Base-by-base conservation (phyloP, 2,888 invertebrate species). In the Sphaeridia pumilis region DNA sequence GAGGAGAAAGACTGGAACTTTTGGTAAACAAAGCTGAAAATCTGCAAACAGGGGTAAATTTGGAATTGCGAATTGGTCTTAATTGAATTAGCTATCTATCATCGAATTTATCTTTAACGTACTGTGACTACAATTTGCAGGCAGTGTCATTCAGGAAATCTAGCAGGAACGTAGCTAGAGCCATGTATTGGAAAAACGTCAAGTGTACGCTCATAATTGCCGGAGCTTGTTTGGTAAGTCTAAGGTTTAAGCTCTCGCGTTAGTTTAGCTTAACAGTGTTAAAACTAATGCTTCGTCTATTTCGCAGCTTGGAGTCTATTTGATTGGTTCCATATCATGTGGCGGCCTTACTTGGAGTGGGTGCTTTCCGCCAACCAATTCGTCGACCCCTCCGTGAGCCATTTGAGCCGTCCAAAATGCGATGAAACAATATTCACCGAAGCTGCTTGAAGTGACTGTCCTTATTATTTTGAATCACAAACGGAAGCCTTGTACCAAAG, bases 141-240 rank as follows among this genome's bases (percentile, higher is more conserved):
- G 87, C 92, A 2, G 82, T 90, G 12, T 78, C 86, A 57, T 93
- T 92, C 73, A 82, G 86, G 65, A 82, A 82, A 66, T 84, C 84
- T 3, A 88, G 92, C 62, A 78, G 89, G 67, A 87, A 84, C 59
- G 72, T 94, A 57, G 87, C 88, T 31, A 77, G 89, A 36, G 83
- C 87, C 17, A 77, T 93, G 72, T 93, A 88, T 72, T 92, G 90
- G 90, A 90, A 92, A 71, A 93, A 89, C 69, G 79, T 92, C 17
- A 92, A 93, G 71, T 76, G 92, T 68, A 89, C 89, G 65, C 76
- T 86, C 12, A 80, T 89, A 58, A 74, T 83, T 61, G 80, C 74
- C 22, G 70, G 75, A 3, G 74, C 82, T 49, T 72, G 84, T 45
- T 74, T 83, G 60, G 83, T 82, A 65, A 74, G 78, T 75, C 5